A percentile compares a stretch with the other conserved stretches of the same genome.
These are phyloP conservation scores for Leptopilina boulardi DNA, from an alignment of 1,140 invertebrate genomes.

Conservation along the genomic window DNA sequence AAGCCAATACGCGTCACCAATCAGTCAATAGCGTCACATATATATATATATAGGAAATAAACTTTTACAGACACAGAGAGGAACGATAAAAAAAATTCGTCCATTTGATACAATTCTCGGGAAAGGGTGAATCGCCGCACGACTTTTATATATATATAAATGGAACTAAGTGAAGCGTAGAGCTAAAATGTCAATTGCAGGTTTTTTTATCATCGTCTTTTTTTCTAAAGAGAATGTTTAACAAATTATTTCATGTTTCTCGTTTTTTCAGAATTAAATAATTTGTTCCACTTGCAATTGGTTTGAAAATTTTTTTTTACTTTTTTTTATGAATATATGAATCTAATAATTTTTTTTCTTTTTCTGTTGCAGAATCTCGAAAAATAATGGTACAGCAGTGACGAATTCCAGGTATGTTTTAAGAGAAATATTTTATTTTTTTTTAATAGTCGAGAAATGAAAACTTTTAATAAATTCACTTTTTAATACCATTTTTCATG, in stretches of 20 bases:
- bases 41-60: background rate
- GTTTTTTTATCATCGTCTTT: background rate
- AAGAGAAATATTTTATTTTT: background rate
- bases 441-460: too few species aligned
- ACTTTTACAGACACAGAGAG: background rate
- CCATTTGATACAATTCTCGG: background rate
- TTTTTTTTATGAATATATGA: background rate
- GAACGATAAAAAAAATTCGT: slow-evolving; percentile 5
- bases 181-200: background rate
- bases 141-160: background rate
- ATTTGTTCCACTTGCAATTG: too few species aligned
- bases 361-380: slow-evolving; percentile 1
- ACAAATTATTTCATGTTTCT: background rate
- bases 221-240: too few species aligned
- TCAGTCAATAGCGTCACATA: background rate
- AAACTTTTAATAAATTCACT: background rate
- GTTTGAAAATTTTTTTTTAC: background rate
- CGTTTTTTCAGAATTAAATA: background rate
- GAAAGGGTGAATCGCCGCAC: background rate
- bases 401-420: slow-evolving; percentile 13
- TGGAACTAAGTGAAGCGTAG: background rate
- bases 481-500: background rate
- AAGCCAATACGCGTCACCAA: background rate
- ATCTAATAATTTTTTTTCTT: background rate
- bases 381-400: slow-evolving; percentile 23